Evolutionary conservation across 2,797 vertebrate genomes (phyloP).

Genomic region (Lemur catta): DNA sequence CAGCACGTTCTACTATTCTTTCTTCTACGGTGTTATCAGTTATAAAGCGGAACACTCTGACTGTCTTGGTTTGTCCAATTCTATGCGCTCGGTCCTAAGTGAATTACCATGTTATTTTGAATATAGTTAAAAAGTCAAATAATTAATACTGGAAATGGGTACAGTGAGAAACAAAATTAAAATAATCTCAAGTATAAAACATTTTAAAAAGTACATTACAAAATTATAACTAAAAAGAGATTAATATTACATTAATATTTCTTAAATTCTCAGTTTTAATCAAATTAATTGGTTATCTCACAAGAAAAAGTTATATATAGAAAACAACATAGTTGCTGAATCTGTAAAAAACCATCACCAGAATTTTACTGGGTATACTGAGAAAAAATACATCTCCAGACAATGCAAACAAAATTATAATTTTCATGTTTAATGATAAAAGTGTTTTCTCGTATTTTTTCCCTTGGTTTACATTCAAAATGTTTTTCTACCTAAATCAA

Average conservation of each 20-base stretch:
- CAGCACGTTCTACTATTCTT: constrained; percentile 97
- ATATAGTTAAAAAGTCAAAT: neutral
- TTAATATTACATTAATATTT: neutral
- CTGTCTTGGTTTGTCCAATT: constrained; percentile 98
- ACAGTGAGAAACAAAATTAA: neutral
- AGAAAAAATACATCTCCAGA: neutral
- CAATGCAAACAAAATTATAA: neutral
- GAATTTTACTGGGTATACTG: neutral
- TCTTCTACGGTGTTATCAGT: constrained; percentile 99
- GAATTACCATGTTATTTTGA: constrained; percentile 33
- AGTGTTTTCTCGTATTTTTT: neutral
- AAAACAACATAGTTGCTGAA: neutral
- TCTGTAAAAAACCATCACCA: neutral
- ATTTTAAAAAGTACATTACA: neutral
- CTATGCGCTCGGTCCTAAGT: constrained; percentile 96
- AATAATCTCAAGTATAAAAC: neutral
- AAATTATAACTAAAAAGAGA: neutral
- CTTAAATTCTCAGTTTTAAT: neutral
- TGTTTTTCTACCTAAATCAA: constrained; percentile 5
- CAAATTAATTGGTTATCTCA: neutral
- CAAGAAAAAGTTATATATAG: neutral
- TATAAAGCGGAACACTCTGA: constrained; percentile 96
- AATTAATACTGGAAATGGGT: neutral
- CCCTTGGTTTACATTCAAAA: constrained; percentile 25
- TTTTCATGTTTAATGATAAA: neutral